Percentiles rank a stretch among this genome's conserved stretches.
Conservation (phyloP, 2,113 vertebrate genomes). For the Neodontobutis hainanensis region DNA sequence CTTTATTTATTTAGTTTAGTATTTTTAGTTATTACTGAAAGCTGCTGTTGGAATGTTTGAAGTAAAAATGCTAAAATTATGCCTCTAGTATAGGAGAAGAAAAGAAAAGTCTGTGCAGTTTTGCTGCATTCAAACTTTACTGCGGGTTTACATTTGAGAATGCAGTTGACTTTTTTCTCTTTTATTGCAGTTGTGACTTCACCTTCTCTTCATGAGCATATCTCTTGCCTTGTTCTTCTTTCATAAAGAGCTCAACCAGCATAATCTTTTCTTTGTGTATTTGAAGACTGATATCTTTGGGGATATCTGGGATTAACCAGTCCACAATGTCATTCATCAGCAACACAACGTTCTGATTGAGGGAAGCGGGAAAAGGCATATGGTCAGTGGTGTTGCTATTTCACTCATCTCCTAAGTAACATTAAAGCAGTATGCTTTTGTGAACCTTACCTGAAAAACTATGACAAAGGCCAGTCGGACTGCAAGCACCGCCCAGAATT, state of each 20-base stretch:
- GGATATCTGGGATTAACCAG: conserved; percentile 99
- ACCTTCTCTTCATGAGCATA: conserved; percentile 78
- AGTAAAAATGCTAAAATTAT: not conserved
- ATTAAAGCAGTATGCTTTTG: not conserved
- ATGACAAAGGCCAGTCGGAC: conserved; percentile 95
- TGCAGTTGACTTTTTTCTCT: conserved; percentile 68
- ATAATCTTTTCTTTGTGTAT: conserved; percentile 96
- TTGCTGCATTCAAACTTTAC: not conserved
- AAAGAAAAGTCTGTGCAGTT: not conserved
- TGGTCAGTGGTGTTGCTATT: not conserved
- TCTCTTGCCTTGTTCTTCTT: conserved; percentile 91
- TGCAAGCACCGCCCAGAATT: conserved; percentile 96
- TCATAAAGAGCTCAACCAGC: conserved; percentile 95
- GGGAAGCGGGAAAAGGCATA: not conserved
- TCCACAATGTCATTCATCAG: conserved; percentile 98
- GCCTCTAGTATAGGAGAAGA: no score
- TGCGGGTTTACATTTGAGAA: conserved; percentile 1
- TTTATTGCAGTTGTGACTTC: conserved; percentile 41
- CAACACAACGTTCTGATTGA: conserved; percentile 92
- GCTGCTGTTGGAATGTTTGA: not conserved
- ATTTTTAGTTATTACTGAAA: not conserved
- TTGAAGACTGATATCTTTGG: conserved; percentile 96
- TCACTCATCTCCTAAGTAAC: not conserved
- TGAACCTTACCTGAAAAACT: conserved; percentile 90
- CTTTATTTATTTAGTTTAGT: no score